phyloP scores from a whole-genome alignment of 2,888 invertebrate genomes.

The Campoplex nolae region DNA sequence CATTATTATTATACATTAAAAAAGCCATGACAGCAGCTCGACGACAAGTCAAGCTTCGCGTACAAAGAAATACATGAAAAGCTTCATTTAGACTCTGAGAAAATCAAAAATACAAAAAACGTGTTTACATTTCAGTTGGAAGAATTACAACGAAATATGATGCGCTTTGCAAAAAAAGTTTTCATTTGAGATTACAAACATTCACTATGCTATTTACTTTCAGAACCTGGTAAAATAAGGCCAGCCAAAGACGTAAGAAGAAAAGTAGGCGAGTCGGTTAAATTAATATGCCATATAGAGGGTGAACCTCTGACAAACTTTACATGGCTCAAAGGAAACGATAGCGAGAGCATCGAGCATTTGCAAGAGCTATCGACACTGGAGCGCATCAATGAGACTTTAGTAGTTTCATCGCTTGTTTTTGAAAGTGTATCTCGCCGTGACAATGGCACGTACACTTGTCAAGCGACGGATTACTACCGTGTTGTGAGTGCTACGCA shows the following conservation, averaged over 20 bases:
- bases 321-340: slow-evolving; percentile 87
- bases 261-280: slow-evolving; percentile 85
- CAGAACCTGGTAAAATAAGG: slow-evolving; percentile 85
- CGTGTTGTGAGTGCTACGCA: slow-evolving; percentile 84
- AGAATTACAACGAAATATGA: no score
- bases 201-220: slow-evolving; percentile 76
- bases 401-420: slow-evolving; percentile 87
- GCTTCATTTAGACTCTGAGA: neutral
- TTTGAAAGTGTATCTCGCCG: slow-evolving; percentile 87
- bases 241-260: slow-evolving; percentile 85
- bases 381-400: slow-evolving; percentile 86
- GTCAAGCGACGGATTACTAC: slow-evolving; percentile 83
- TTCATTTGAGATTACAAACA: neutral
- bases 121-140: no score
- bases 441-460: slow-evolving; percentile 90
- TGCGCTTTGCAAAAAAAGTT: neutral
- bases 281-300: slow-evolving; percentile 86
- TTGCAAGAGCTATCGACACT: slow-evolving; percentile 82
- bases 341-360: slow-evolving; percentile 82
- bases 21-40: no score
- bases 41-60: no score
- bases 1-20: neutral
- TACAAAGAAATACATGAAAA: no score
- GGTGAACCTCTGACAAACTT: slow-evolving; percentile 87
- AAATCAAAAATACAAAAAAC: neutral